These are phyloP conservation scores for Antechinus flavipes DNA, from an alignment of 2,113 vertebrate species.

Conservation along the genomic window DNA sequence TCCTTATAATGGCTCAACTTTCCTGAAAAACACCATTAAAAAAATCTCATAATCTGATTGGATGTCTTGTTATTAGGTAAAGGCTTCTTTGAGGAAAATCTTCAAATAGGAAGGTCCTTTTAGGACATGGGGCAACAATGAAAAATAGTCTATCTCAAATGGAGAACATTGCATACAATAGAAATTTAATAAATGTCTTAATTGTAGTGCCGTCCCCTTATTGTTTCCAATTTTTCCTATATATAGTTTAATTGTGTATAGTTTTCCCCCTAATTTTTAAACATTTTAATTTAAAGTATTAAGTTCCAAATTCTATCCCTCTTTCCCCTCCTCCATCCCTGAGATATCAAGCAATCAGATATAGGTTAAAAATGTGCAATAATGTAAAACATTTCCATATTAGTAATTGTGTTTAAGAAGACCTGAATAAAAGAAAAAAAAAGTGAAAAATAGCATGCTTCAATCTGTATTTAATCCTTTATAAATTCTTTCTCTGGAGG, in stretches of 20 bases:
- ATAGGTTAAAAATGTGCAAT: too few relatives aligned
- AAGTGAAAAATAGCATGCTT: too few relatives aligned
- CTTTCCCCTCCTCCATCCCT: too few relatives aligned
- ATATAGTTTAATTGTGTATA: neutral
- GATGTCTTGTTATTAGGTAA: neutral
- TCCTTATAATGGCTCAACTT: slow-evolving; percentile 1
- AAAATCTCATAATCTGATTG: neutral
- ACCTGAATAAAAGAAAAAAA: too few relatives aligned
- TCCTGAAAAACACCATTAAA: neutral
- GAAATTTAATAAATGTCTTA: neutral
- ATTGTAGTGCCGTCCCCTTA: neutral
- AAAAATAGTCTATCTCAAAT: neutral
- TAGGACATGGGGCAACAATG: neutral
- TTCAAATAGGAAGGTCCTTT: neutral
- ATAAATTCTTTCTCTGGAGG: too few relatives aligned
- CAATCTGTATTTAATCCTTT: too few relatives aligned
- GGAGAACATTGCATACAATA: neutral
- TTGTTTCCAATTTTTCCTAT: neutral
- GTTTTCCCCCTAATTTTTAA: neutral
- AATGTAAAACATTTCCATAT: too few relatives aligned
- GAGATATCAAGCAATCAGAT: too few relatives aligned
- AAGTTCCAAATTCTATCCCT: too few relatives aligned
- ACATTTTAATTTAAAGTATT: too few relatives aligned
- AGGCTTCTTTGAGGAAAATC: slow-evolving; percentile 14
- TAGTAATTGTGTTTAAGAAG: too few relatives aligned